Conservation (phyloP, 2,113 vertebrate species). For the Herpailurus yagouaroundi region DNA sequence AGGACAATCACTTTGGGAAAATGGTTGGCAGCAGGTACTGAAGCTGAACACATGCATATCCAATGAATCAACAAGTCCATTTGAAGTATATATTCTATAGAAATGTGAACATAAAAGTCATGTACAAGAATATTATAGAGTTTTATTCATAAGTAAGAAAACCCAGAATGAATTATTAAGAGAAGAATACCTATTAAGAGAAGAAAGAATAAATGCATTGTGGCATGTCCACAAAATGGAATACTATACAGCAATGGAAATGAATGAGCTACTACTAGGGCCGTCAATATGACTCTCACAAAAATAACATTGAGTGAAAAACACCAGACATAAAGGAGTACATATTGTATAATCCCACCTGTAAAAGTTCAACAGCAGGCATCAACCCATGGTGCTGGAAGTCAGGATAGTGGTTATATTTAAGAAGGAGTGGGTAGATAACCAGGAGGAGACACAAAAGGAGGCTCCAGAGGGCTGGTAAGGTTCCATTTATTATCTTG, state of each 20-base stretch:
- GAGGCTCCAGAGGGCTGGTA: not conserved
- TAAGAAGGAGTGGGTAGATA: not conserved
- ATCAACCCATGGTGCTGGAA: not conserved
- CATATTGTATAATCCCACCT: not conserved
- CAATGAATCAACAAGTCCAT: not conserved
- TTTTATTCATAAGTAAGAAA: not conserved
- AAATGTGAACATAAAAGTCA: not conserved
- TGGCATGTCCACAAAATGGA: not conserved
- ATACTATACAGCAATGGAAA: not conserved
- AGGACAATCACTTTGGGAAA: not conserved
- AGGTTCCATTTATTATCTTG: not conserved
- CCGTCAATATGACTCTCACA: not conserved
- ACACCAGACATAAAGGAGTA: not conserved
- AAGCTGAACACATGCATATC: not conserved
- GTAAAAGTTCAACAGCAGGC: not conserved
- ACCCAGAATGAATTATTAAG: not conserved
- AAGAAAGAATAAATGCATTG: not conserved
- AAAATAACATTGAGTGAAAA: constrained; percentile 6
- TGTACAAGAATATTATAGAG: not conserved
- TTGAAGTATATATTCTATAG: not conserved
- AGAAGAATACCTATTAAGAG: not conserved
- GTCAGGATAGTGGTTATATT: not conserved
- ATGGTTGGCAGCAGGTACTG: not conserved
- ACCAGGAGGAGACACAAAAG: not conserved
- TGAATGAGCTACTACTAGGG: not conserved